Evolutionary conservation across 2,113 vertebrate genomes (phyloP), one percentile per base, ranked within the genome.

Genomic region (Rhineura floridana): DNA sequence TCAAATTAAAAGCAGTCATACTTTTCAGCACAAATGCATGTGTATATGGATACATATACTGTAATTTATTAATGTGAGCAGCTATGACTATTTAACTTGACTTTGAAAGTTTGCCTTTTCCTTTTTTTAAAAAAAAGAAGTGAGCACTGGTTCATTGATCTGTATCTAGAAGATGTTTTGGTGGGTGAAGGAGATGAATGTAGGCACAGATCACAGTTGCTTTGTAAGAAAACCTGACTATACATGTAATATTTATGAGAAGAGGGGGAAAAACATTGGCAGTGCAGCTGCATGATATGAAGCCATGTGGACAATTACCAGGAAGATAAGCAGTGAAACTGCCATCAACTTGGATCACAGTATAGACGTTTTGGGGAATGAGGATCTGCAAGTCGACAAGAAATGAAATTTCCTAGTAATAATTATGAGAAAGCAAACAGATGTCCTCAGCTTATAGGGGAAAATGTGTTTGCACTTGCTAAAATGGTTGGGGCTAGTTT

Each of bases 161-260:
- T 93, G 78, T 91, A 92, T 87, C 88, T 93, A 88, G 3, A 12
- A 91, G 85, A 72, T 93, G 89, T 94, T 93, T 91, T 69, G 52
- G 65, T 10, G 85, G 87, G 72, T 0, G 0, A 89, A 93, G 79
- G 91, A 89, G 89, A 94, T 95, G 93, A 90, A 90, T 89, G 72
- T 93, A 93, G 93, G 88, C 83, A 91, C 90, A 91, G 92, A 93
- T 95, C 90, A 90, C 84, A 86, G 65, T 89, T 92, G 67, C 87
- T 52, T 85, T 93, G 65, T 90, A 89, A 89, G n/a, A n/a, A 69
- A 92, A 91, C 46, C 65, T 76, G 89, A 89, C 81, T 83, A 85
- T 59, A 48, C 59, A 81, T 91, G 86, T 88, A 92, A 90, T 93
- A 89, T 93, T 96, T 96, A 92, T 93, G 78, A 94, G 87, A 90